Conservation (phyloP, 1,140 invertebrate species). For the Drosophila sucinea region DNA sequence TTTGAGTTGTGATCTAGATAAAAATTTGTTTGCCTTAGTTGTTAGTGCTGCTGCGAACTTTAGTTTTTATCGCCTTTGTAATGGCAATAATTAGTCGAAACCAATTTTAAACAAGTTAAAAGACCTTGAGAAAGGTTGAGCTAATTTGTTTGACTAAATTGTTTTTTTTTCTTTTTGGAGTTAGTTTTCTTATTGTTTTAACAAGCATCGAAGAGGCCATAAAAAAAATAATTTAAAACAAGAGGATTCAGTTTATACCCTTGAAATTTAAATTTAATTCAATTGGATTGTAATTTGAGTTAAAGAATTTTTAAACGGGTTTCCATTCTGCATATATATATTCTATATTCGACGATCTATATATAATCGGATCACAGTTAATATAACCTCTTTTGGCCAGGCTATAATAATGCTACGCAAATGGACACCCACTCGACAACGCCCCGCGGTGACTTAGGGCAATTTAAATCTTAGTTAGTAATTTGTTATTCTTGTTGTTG, state of each 20-base stretch:
- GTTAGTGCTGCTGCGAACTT: slow-evolving; percentile 14
- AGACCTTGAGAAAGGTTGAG: slow-evolving; percentile 68
- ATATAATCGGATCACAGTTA: background rate
- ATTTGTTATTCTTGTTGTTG: slow-evolving; percentile 12
- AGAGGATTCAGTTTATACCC: background rate
- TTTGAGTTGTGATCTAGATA: slow-evolving; percentile 55
- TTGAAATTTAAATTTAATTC: background rate
- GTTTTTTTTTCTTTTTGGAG: background rate
- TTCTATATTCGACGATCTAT: too few species aligned
- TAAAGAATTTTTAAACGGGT: too few species aligned
- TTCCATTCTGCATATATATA: too few species aligned
- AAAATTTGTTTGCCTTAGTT: slow-evolving; percentile 47
- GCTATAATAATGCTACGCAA: background rate
- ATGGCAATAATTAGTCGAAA: slow-evolving; percentile 68
- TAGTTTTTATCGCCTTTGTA: slow-evolving; percentile 72
- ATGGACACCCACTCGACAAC: slow-evolving; percentile 33
- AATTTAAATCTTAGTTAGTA: slow-evolving; percentile 49
- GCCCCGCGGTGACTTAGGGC: slow-evolving; percentile 27
- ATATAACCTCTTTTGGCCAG: background rate
- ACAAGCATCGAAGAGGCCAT: background rate
- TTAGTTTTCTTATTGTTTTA: background rate
- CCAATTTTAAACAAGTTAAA: background rate
- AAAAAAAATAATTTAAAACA: background rate
- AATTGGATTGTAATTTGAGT: background rate
- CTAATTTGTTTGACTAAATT: slow-evolving; percentile 33